These are phyloP conservation scores for Oreocharis arfaki DNA, from an alignment of 2,113 vertebrate species.

Conservation along the genomic window DNA sequence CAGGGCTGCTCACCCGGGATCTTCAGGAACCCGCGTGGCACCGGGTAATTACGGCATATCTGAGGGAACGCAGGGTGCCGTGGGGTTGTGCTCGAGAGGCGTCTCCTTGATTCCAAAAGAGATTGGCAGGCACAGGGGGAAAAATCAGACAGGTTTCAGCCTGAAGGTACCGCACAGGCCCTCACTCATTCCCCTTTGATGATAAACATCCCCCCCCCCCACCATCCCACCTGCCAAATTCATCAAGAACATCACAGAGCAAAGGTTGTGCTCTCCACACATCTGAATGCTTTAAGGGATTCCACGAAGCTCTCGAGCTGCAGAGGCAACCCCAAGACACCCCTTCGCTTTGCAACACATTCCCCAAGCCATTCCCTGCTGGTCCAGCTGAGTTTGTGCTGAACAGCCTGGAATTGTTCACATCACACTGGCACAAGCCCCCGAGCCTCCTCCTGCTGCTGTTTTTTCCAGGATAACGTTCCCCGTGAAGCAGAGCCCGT, in stretches of 20 bases:
- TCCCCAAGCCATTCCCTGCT: background rate
- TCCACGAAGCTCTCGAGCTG: slow-evolving; percentile 47
- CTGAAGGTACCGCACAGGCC: slow-evolving; percentile 62
- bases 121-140: slow-evolving; percentile 59
- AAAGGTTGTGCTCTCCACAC: background rate
- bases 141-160: slow-evolving; percentile 66
- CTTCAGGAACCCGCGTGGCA: background rate
- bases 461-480: background rate
- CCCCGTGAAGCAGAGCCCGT: background rate
- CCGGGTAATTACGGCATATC: background rate
- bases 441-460: background rate
- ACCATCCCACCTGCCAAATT: slow-evolving; percentile 48
- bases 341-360: background rate
- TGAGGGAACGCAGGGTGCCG: slow-evolving; percentile 39
- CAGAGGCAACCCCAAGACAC: slow-evolving; percentile 51
- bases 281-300: slow-evolving; percentile 40
- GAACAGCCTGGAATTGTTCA: background rate
- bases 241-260: slow-evolving; percentile 63
- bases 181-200: slow-evolving; percentile 64
- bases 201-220: slow-evolving; percentile 36
- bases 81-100: slow-evolving; percentile 51
- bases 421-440: background rate
- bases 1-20: background rate
- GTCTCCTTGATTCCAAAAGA: slow-evolving; percentile 62
- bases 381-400: background rate